phyloP scores from a whole-genome alignment of 2,113 vertebrate genomes.

The Calidris pugnax region DNA sequence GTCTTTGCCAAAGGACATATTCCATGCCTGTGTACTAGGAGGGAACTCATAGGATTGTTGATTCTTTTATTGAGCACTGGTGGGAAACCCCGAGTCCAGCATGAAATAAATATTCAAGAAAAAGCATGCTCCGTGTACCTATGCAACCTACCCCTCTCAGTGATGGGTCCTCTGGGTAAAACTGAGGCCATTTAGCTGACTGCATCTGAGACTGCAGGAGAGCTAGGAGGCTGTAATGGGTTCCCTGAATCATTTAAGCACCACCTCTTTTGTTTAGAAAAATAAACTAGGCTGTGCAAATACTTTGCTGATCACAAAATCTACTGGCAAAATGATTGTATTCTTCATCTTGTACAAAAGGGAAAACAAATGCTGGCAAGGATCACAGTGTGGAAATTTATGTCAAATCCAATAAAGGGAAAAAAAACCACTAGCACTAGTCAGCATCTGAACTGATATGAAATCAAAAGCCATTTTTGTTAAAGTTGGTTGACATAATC shows the following conservation, averaged over 20 bases:
- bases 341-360: slow-evolving; percentile 61
- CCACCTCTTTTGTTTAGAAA: slow-evolving; percentile 72
- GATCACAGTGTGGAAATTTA: slow-evolving; percentile 28
- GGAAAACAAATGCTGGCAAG: slow-evolving; percentile 65
- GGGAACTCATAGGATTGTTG: neutral
- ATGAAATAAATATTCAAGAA: neutral
- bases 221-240: neutral
- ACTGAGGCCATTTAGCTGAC: neutral
- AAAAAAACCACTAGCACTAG: neutral
- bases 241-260: slow-evolving; percentile 55
- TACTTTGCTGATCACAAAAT: slow-evolving; percentile 72
- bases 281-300: slow-evolving; percentile 61
- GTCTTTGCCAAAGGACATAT: slow-evolving; percentile 59
- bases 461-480: slow-evolving; percentile 42
- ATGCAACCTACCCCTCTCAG: neutral
- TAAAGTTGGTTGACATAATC: slow-evolving; percentile 44
- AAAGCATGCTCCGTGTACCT: neutral
- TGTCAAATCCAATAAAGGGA: slow-evolving; percentile 45
- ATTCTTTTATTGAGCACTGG: slow-evolving; percentile 1
- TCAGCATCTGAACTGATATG: slow-evolving; percentile 7
- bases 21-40: slow-evolving; percentile 16
- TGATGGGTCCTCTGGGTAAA: neutral
- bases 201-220: neutral
- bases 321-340: slow-evolving; percentile 59
- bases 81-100: neutral